A percentile compares a stretch with the other conserved stretches of the same genome.
Evolutionary conservation across 2,113 vertebrate species (phyloP).

Genomic region (Dasyurus viverrinus): DNA sequence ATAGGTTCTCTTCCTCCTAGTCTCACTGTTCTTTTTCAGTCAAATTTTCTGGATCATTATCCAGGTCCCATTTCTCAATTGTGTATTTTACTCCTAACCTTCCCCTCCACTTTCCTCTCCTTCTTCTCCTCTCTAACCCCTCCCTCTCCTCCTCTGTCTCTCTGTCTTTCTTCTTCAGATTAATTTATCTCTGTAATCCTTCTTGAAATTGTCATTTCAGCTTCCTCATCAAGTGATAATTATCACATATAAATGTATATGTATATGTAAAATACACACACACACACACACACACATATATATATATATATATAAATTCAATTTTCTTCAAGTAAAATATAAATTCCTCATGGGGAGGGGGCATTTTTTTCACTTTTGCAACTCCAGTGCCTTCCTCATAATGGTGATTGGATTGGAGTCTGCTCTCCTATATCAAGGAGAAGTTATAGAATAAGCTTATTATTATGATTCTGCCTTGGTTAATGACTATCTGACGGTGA

Average conservation of each 20-base stretch:
- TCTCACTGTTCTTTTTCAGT: neutral
- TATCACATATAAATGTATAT: too few species aligned
- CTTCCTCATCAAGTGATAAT: neutral
- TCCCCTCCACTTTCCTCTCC: neutral
- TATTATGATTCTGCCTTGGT: neutral
- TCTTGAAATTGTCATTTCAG: neutral
- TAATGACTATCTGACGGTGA: neutral
- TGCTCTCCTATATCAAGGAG: neutral
- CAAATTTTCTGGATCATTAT: neutral
- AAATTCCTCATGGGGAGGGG: neutral
- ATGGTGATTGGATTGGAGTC: neutral
- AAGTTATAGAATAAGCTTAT: neutral
- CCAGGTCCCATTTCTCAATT: neutral
- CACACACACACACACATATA: too few species aligned
- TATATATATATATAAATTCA: too few species aligned
- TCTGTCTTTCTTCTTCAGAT: neutral
- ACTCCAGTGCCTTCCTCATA: neutral
- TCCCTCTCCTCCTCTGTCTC: too few species aligned
- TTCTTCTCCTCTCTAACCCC: neutral
- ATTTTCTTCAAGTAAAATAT: neutral
- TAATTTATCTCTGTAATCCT: neutral
- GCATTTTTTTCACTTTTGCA: neutral
- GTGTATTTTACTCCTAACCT: neutral
- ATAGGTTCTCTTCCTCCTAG: neutral
- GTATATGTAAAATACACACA: too few species aligned